A percentile compares a stretch with the other conserved stretches of the same genome.
phyloP scores from a whole-genome alignment of 2,797 vertebrate genomes.

The Brotogeris chrysoptera region DNA sequence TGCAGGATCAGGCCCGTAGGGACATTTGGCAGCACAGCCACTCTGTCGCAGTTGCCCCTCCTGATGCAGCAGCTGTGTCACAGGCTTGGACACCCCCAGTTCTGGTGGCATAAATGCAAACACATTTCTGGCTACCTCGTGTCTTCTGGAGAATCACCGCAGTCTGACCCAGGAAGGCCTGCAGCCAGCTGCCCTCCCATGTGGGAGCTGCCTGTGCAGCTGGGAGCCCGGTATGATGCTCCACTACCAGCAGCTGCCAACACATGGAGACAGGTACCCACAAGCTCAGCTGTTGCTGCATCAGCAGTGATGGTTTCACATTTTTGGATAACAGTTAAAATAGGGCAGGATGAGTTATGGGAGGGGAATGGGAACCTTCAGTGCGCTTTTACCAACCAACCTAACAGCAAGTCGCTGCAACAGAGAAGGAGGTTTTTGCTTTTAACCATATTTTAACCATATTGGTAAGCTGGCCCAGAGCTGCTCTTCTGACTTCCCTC shows the following conservation, averaged over 20 bases:
- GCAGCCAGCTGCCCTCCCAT: background rate
- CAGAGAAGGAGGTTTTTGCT: slow-evolving; percentile 72
- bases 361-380: background rate
- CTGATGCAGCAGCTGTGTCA: background rate
- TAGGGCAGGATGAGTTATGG: background rate
- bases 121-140: fast-evolving
- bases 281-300: background rate
- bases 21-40: background rate
- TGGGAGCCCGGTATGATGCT: background rate
- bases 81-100: fast-evolving
- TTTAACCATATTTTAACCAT: slow-evolving; percentile 73
- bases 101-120: background rate
- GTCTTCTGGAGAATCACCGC: background rate
- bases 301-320: background rate
- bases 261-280: fast-evolving
- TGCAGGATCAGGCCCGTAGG: background rate
- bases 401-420: background rate
- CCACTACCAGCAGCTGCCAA: background rate
- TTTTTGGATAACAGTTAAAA: background rate
- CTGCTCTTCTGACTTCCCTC: slow-evolving; percentile 14
- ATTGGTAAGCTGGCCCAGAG: background rate
- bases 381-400: background rate
- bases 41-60: background rate
- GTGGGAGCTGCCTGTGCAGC: background rate
- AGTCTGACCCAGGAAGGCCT: background rate